Percentiles rank a stretch among this genome's conserved stretches.
These are phyloP conservation scores for Eptesicus fuscus DNA, from an alignment of 2,113 vertebrate genomes.

Conservation along the genomic window DNA sequence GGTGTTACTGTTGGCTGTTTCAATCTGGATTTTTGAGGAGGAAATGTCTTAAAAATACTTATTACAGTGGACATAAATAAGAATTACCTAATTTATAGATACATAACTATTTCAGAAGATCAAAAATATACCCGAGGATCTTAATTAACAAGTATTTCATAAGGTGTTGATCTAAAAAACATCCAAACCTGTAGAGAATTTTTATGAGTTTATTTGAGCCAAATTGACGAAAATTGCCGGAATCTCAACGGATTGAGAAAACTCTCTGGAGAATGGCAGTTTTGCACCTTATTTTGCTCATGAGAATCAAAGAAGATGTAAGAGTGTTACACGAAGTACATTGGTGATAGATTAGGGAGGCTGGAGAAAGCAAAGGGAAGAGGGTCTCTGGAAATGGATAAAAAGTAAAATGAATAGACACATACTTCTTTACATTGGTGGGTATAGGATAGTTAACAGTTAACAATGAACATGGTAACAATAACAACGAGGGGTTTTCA, in stretches of 20 bases:
- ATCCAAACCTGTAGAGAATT: neutral
- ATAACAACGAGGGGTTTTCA: neutral
- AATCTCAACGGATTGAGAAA: neutral
- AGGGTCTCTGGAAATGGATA: neutral
- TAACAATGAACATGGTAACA: neutral
- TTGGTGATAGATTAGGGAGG: neutral
- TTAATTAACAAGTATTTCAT: conserved; percentile 3
- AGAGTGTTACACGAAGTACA: neutral
- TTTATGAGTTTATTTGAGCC: neutral
- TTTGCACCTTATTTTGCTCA: neutral
- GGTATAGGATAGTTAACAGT: neutral
- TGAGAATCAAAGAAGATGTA: neutral
- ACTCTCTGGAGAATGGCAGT: neutral
- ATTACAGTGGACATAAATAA: neutral
- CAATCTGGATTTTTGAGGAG: conserved; percentile 2
- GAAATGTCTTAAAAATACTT: conserved; percentile 16
- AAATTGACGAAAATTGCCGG: neutral
- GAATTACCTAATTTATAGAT: neutral
- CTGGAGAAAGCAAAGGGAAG: neutral
- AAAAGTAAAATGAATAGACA: neutral
- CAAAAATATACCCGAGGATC: neutral
- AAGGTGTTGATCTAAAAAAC: neutral
- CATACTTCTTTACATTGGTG: neutral
- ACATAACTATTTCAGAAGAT: neutral
- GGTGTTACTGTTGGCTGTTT: neutral